A percentile compares a stretch with the other conserved stretches of the same genome.
Conservation (phyloP, 2,797 vertebrate genomes). For the Zonotrichia albicollis region DNA sequence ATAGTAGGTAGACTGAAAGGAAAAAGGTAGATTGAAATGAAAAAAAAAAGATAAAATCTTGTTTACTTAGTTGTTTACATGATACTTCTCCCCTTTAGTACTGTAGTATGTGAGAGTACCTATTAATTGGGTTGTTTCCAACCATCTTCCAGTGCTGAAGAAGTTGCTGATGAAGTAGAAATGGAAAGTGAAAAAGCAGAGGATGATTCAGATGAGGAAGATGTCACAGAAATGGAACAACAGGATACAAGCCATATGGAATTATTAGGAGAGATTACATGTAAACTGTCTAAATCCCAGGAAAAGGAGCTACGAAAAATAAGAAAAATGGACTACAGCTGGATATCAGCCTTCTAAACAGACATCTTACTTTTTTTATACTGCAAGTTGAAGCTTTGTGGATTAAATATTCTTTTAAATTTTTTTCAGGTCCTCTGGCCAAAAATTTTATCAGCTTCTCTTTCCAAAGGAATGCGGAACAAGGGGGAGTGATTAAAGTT, state of each 20-base stretch:
- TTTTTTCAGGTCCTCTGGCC: neutral
- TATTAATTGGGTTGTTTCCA: neutral
- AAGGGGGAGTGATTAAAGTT: neutral
- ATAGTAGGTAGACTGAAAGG: neutral
- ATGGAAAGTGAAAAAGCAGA: slow-evolving; percentile 85
- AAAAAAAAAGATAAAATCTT: neutral
- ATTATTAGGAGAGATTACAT: slow-evolving; percentile 24
- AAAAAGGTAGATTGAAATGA: neutral
- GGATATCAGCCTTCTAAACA: slow-evolving; percentile 76
- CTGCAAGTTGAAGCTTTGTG: neutral
- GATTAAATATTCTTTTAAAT: slow-evolving; percentile 31
- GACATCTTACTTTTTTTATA: neutral
- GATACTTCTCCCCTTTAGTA: neutral
- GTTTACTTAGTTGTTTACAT: neutral
- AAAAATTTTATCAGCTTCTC: neutral
- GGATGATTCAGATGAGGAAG: slow-evolving; percentile 83
- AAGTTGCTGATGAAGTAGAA: slow-evolving; percentile 77
- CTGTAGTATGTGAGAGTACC: neutral
- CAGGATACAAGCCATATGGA: slow-evolving; percentile 14
- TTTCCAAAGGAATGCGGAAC: neutral
- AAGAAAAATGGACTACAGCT: slow-evolving; percentile 87
- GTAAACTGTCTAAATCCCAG: slow-evolving; percentile 81
- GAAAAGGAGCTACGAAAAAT: slow-evolving; percentile 83
- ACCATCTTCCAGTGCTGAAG: slow-evolving; percentile 48
- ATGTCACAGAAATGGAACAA: slow-evolving; percentile 35